These are phyloP conservation scores for Neosilurus mollespiculum DNA, from an alignment of 2,797 vertebrate genomes.

Conservation along the genomic window DNA sequence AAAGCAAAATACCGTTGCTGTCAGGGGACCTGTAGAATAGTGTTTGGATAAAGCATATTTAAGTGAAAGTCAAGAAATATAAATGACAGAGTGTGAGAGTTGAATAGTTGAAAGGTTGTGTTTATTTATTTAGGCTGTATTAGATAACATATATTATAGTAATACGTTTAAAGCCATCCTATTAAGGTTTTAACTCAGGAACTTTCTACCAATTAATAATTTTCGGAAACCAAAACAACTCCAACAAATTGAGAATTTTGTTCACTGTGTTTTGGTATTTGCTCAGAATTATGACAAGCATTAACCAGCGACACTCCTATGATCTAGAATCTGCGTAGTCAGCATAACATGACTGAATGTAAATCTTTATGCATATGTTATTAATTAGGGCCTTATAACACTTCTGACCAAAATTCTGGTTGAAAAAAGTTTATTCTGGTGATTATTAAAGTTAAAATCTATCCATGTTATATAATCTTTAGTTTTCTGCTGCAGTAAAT, in stretches of 20 bases:
- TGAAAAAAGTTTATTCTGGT: conserved; percentile 41
- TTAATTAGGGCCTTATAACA: conserved; percentile 65
- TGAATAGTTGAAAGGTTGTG: neutral
- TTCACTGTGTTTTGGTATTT: conserved; percentile 2
- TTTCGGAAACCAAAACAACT: neutral
- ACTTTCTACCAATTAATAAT: neutral
- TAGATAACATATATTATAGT: neutral
- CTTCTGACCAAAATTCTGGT: conserved; percentile 67
- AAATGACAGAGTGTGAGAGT: neutral
- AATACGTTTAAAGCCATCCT: neutral
- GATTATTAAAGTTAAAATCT: conserved; percentile 43
- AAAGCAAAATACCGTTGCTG: conserved; percentile 22
- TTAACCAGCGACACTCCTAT: conserved; percentile 20
- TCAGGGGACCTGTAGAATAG: neutral
- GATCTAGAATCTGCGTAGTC: conserved; percentile 45
- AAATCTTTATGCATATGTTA: conserved; percentile 59
- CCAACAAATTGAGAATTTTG: neutral
- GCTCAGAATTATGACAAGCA: neutral
- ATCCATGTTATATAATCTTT: conserved; percentile 55
- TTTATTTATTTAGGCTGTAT: neutral
- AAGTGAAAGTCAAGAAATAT: neutral
- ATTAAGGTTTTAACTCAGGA: conserved; percentile 35
- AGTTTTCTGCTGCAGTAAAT: neutral
- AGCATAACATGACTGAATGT: conserved; percentile 67
- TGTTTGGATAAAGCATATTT: neutral